phyloP scores from a whole-genome alignment of 92 coral and sea anemone genomes.

The Paragorgia papillata region DNA sequence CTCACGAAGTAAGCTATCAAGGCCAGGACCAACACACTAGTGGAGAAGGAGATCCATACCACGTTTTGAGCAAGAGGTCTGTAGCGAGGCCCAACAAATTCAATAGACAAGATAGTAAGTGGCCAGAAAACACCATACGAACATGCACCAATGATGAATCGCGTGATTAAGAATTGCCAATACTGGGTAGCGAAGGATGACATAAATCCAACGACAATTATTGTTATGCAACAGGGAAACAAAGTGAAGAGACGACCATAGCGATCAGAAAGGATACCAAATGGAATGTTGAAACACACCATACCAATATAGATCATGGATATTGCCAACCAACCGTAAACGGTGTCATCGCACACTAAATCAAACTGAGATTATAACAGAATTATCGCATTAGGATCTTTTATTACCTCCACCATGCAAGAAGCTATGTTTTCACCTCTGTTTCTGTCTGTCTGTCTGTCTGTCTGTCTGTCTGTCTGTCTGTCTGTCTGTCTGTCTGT shows the following conservation, averaged over 20 bases:
- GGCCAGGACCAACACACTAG: conserved; percentile 72
- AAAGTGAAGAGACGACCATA: conserved; percentile 82
- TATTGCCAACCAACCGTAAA: conserved; percentile 85
- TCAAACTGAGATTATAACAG: conserved; percentile 95
- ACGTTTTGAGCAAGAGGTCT: conserved; percentile 84
- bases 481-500: no score
- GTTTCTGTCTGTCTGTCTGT: no score
- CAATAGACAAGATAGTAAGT: conserved; percentile 84
- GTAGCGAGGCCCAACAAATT: conserved; percentile 94
- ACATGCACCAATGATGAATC: conserved; percentile 80
- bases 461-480: no score
- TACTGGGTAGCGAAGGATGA: conserved; percentile 72
- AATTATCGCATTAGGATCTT: no score
- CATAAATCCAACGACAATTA: conserved; percentile 68
- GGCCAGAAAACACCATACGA: conserved; percentile 86
- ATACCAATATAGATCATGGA: conserved; percentile 84
- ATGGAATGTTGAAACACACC: conserved; percentile 82
- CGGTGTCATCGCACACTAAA: conserved; percentile 79
- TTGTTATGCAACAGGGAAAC: conserved; percentile 75
- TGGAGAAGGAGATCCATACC: conserved; percentile 76
- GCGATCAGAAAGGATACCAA: conserved; percentile 84
- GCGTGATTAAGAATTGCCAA: conserved; percentile 75
- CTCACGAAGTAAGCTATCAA: conserved; percentile 83
- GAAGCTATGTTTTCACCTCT: no score
- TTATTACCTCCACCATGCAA: no score